Percentiles rank a stretch among this genome's conserved stretches.
phyloP scores from a whole-genome alignment of 2,113 vertebrate genomes.

The Lampris megalopsis region DNA sequence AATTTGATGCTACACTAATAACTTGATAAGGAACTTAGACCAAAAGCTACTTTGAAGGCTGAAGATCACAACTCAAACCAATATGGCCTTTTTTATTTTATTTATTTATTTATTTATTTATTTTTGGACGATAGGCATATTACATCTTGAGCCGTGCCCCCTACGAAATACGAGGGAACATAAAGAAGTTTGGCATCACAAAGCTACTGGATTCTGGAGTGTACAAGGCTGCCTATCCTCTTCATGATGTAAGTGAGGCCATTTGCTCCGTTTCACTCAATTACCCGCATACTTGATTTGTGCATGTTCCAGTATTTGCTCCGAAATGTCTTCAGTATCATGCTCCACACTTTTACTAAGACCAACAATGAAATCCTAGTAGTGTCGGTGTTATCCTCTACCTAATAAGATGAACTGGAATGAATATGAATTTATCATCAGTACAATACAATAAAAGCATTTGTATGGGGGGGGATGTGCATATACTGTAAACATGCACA shows the following conservation, averaged over 20 bases:
- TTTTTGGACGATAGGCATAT: conserved; percentile 79
- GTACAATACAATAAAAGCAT: too few relatives aligned
- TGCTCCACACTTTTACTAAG: too few relatives aligned
- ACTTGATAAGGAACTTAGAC: not conserved
- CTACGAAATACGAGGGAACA: conserved; percentile 84
- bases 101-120: not conserved
- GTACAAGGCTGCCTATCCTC: conserved; percentile 94
- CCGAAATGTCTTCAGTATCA: too few relatives aligned
- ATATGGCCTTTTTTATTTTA: not conserved
- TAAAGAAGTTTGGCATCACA: conserved; percentile 92
- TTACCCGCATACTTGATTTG: too few relatives aligned
- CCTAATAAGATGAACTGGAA: too few relatives aligned
- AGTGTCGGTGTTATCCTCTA: too few relatives aligned
- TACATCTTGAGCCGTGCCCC: conserved; percentile 90
- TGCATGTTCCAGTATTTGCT: not conserved
- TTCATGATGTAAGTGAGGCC: conserved; percentile 90
- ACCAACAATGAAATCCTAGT: too few relatives aligned
- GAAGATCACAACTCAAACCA: not conserved
- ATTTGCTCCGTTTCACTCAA: not conserved
- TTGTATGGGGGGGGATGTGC: not conserved
- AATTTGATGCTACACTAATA: not conserved
- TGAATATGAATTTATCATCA: too few relatives aligned
- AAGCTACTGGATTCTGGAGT: conserved; percentile 88
- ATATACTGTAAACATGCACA: not conserved
- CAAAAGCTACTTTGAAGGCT: not conserved